Conservation (phyloP, 2,888 invertebrate genomes). For the Clusia tigrina region DNA sequence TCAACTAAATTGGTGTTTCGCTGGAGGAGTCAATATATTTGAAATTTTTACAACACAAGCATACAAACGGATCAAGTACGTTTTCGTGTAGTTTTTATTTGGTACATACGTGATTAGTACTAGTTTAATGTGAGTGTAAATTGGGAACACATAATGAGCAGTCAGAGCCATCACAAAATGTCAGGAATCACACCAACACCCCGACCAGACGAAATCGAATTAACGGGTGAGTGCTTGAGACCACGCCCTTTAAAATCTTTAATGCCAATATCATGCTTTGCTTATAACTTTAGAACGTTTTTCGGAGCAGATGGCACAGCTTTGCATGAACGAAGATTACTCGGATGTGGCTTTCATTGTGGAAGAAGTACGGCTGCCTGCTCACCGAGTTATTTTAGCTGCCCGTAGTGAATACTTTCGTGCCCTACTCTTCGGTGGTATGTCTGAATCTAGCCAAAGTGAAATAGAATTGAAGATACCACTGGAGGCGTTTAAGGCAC, state of each 20-base stretch:
- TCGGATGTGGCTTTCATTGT: constrained; percentile 90
- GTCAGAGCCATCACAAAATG: constrained; percentile 65
- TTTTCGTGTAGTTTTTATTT: too few relatives aligned
- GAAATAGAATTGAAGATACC: constrained; percentile 88
- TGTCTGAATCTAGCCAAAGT: constrained; percentile 76
- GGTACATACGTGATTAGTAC: too few relatives aligned
- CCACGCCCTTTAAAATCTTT: too few relatives aligned
- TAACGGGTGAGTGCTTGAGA: constrained; percentile 64
- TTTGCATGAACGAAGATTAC: constrained; percentile 88
- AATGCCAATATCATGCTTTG: not conserved
- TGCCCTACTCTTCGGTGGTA: constrained; percentile 81
- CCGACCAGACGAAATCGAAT: constrained; percentile 70
- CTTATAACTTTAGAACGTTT: constrained; percentile 68
- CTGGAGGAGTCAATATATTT: not conserved
- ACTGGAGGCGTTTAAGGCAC: constrained; percentile 83
- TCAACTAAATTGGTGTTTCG: not conserved
- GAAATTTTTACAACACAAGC: constrained; percentile 1
- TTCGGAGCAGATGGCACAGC: constrained; percentile 84
- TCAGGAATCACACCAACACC: constrained; percentile 66
- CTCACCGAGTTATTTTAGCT: constrained; percentile 80
- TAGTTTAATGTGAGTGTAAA: not conserved
- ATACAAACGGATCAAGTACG: not conserved
- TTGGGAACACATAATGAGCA: too few relatives aligned
- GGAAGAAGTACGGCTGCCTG: constrained; percentile 70
- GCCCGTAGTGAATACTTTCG: constrained; percentile 96